These are phyloP conservation scores for Ostrea denselamellosa DNA, from an alignment of 1,140 invertebrate species.

Conservation along the genomic window DNA sequence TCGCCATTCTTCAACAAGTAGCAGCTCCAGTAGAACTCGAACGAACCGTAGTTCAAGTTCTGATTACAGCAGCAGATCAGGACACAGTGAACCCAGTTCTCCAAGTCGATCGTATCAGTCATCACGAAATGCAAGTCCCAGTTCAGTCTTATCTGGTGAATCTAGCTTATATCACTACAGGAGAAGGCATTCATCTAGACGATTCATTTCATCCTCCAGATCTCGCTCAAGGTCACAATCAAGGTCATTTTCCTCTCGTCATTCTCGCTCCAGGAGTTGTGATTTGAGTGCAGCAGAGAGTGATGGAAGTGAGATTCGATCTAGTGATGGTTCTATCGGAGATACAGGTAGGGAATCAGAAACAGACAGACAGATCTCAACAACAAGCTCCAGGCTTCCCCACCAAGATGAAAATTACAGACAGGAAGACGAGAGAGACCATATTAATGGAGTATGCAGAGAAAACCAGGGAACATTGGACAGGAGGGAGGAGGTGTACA, in stretches of 20 bases:
- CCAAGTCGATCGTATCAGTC: background rate
- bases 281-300: background rate
- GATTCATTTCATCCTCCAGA: constrained; percentile 9
- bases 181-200: background rate
- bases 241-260: background rate
- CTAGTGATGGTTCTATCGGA: too few species aligned
- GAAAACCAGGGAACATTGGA: background rate
- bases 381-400: background rate
- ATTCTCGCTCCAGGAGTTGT: background rate
- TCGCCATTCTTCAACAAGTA: background rate
- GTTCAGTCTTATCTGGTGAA: constrained; percentile 5
- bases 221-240: constrained; percentile 4
- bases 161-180: background rate
- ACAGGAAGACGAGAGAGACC: background rate
- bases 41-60: background rate
- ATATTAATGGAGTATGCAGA: background rate
- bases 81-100: background rate
- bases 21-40: background rate
- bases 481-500: background rate
- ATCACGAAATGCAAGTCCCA: background rate
- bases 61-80: background rate
- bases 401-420: background rate
- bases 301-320: background rate
- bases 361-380: background rate
- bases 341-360: background rate